These are phyloP conservation scores for Myotis myotis DNA, from an alignment of 2,797 vertebrate species.

Conservation along the genomic window DNA sequence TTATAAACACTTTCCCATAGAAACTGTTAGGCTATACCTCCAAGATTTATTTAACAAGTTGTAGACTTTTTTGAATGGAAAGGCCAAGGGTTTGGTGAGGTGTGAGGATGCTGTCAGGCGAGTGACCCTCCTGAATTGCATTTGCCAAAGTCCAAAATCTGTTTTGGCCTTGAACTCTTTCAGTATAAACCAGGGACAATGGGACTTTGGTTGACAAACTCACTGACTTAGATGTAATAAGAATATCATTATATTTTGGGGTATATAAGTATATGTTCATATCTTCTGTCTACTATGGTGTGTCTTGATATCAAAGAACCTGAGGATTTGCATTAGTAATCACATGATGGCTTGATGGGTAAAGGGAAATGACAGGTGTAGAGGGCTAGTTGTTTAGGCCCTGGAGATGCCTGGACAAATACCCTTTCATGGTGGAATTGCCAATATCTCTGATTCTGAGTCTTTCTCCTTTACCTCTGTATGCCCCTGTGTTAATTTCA, in stretches of 20 bases:
- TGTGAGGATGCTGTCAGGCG: background rate
- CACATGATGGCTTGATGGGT: background rate
- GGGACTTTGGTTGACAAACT: background rate
- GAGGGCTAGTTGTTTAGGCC: background rate
- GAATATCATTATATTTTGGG: background rate
- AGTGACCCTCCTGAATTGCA: background rate
- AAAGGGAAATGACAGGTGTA: background rate
- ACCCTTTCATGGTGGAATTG: background rate
- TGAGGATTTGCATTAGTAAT: background rate
- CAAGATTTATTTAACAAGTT: background rate
- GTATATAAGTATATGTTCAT: background rate
- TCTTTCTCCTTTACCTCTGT: background rate
- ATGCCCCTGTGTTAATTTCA: background rate
- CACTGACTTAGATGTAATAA: background rate
- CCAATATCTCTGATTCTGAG: background rate
- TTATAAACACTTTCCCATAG: background rate
- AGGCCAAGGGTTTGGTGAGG: background rate
- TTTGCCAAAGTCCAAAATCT: background rate
- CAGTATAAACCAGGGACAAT: background rate
- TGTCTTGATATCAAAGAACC: background rate
- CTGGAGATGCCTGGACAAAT: accelerated
- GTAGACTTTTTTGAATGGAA: background rate
- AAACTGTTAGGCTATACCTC: background rate
- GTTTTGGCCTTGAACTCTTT: background rate
- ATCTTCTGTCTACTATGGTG: background rate